Conservation (phyloP, 1,140 invertebrate genomes). For the Caenorhabditis latens region DNA sequence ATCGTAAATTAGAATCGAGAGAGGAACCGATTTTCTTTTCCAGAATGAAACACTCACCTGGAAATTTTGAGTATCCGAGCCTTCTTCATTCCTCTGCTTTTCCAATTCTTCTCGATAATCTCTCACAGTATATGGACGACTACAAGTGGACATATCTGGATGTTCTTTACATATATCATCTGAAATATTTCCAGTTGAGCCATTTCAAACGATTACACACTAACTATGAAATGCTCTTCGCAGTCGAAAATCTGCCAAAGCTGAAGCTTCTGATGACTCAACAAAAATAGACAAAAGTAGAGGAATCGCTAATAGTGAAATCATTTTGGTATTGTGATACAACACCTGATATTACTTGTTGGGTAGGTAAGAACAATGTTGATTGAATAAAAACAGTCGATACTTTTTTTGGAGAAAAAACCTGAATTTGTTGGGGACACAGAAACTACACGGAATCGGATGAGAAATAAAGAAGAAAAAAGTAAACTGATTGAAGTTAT, state of each 20-base stretch:
- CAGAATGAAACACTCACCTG: neutral
- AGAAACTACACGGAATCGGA: slow-evolving; percentile 11
- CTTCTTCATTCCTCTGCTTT: slow-evolving; percentile 35
- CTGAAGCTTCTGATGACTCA: neutral
- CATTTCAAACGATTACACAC: neutral
- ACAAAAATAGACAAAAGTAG: neutral
- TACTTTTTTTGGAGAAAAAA: neutral
- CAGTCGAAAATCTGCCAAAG: neutral
- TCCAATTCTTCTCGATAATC: slow-evolving; percentile 20
- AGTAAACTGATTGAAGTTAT: slow-evolving; percentile 43
- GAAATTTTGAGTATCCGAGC: neutral
- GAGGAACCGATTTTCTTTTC: neutral
- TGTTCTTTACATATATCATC: slow-evolving; percentile 25
- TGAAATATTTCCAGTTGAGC: neutral
- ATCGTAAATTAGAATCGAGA: neutral
- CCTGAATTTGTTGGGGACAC: neutral
- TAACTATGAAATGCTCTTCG: slow-evolving; percentile 25
- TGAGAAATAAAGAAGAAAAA: slow-evolving; percentile 32
- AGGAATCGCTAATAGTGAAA: neutral
- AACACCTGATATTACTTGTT: neutral
- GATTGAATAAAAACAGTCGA: slow-evolving; percentile 37
- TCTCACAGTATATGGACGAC: slow-evolving; percentile 34
- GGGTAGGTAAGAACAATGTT: neutral
- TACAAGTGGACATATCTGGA: slow-evolving; percentile 8
- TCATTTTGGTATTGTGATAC: neutral